These are phyloP conservation scores for Chionodraco myersi DNA, from an alignment of 2,113 vertebrate genomes.

Conservation along the genomic window DNA sequence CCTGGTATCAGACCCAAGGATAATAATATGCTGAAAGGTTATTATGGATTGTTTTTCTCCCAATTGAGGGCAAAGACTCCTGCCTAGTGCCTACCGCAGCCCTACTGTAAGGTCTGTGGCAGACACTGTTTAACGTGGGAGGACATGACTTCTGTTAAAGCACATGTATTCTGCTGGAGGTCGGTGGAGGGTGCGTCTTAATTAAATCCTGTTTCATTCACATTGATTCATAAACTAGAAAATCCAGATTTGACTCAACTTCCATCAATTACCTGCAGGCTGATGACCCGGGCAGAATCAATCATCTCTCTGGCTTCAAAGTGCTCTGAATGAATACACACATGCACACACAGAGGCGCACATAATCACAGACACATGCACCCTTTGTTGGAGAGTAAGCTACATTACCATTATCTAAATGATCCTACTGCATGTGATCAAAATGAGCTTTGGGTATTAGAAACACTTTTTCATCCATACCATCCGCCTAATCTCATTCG, in stretches of 20 bases:
- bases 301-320: constrained; percentile 41
- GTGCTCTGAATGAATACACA: constrained; percentile 47
- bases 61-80: too few species aligned
- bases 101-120: neutral
- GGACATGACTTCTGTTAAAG: neutral
- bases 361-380: constrained; percentile 25
- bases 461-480: constrained; percentile 12
- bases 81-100: too few species aligned
- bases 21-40: too few species aligned
- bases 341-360: constrained; percentile 4
- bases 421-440: constrained; percentile 35
- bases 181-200: constrained; percentile 10
- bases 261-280: constrained; percentile 24
- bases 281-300: neutral
- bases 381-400: constrained; percentile 39
- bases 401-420: constrained; percentile 33
- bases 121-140: neutral
- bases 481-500: constrained; percentile 19
- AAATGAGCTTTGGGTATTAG: constrained; percentile 49
- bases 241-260: constrained; percentile 15
- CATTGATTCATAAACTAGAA: constrained; percentile 24
- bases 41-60: too few species aligned
- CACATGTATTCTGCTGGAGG: constrained; percentile 1
- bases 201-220: constrained; percentile 26
- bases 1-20: too few species aligned